Percentiles rank a stretch among this genome's conserved stretches.
phyloP scores from a whole-genome alignment of 2,113 vertebrate species.

The Eretmochelys imbricata region DNA sequence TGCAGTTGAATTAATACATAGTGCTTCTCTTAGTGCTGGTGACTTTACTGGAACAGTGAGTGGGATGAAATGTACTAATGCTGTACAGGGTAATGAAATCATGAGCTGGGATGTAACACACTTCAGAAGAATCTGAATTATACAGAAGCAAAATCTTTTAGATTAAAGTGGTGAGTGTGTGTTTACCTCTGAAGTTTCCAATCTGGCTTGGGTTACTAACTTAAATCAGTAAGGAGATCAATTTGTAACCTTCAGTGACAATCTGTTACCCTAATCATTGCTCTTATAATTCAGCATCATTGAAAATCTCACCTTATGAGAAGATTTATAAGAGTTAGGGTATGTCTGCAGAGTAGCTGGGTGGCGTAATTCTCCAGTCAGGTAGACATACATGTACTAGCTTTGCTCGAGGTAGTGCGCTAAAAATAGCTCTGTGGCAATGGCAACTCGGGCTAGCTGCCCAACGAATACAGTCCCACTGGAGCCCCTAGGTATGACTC shows the following conservation, averaged over 20 bases:
- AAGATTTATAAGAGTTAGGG: not conserved
- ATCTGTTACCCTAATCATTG: not conserved
- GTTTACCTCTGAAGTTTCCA: not conserved
- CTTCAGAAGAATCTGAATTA: not conserved
- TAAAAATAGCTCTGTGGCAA: not conserved
- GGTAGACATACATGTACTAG: not conserved
- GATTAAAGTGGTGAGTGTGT: rapidly evolving
- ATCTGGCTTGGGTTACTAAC: not conserved
- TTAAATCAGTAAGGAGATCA: not conserved
- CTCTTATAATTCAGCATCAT: not conserved
- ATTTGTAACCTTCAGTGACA: not conserved
- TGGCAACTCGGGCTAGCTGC: not conserved
- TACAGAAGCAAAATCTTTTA: not conserved
- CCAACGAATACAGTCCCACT: not conserved
- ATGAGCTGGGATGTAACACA: not conserved
- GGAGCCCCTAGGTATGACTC: rapidly evolving
- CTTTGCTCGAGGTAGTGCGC: not conserved
- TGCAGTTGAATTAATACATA: too few species aligned
- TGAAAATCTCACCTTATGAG: not conserved
- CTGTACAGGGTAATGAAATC: not conserved
- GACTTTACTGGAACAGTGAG: not conserved
- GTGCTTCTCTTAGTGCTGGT: not conserved
- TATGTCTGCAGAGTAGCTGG: not conserved
- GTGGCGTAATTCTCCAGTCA: not conserved
- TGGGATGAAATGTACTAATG: too few species aligned